Percentiles rank a stretch among this genome's conserved stretches.
Evolutionary conservation across 2,113 vertebrate species (phyloP).

Genomic region (Eudyptes chrysolophus): DNA sequence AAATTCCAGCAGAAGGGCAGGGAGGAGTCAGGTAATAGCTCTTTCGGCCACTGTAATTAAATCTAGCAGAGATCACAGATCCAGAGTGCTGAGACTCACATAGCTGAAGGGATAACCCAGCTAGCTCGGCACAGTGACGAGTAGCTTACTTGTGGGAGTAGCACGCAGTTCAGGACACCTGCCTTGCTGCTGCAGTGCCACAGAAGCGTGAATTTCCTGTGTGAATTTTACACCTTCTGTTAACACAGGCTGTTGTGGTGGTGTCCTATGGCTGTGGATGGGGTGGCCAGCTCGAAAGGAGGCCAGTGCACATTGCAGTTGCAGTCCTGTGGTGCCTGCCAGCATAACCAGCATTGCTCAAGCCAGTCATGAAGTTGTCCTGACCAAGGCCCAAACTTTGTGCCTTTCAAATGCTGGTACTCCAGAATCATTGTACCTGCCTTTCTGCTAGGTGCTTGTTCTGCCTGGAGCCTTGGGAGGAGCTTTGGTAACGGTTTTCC

Average conservation of each 20-base stretch:
- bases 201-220: neutral
- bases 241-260: neutral
- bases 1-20: neutral
- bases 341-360: accelerated
- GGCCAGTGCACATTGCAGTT: accelerated
- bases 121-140: accelerated
- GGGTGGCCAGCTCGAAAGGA: neutral
- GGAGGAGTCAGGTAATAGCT: neutral
- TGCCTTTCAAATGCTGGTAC: neutral
- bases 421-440: neutral
- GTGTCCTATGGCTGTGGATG: neutral
- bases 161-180: neutral
- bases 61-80: neutral
- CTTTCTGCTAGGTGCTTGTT: neutral
- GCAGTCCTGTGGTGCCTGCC: neutral
- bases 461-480: neutral
- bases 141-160: neutral
- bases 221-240: neutral
- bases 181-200: neutral
- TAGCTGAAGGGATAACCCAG: neutral
- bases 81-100: accelerated
- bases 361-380: neutral
- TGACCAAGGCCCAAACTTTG: accelerated
- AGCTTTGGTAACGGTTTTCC: neutral
- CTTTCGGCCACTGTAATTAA: neutral